Base-by-base conservation (phyloP, 2,113 vertebrate genomes). In the Rhagologus leucostigma region DNA sequence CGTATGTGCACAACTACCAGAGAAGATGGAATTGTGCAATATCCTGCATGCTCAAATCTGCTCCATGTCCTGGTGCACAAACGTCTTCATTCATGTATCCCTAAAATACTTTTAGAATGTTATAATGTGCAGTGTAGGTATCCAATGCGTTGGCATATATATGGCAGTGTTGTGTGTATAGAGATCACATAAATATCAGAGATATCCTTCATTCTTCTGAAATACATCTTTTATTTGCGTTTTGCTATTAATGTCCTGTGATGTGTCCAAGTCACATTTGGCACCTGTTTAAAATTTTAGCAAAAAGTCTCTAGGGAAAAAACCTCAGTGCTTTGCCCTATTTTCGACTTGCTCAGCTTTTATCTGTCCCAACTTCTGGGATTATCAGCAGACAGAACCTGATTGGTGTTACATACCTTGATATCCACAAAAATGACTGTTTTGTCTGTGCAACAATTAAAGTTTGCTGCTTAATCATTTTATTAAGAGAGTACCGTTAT, bases 141-240 rank as follows among this genome's bases (percentile, higher is more conserved):
- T 62, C 20, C 20, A 62, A 1, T 26, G 5, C 5, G 2, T 24
- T 37, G 7, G 5, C 10, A n/a, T 42, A 35, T 17, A 2, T 32
- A 33, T 71, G 20, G 11, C 24, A n/a, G 13, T 59, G 13, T 86
- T 73, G 6, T 35, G 15, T 68, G 10, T 24, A 41, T 39, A 55
- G 37, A 26, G 18, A 49, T 18, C 39, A 35, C n/a, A 46, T 39
- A 69, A 39, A 18, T 65, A 49, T 32, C 41, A 57, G 13, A 27
- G 23, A 64, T 44, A 60, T 8, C 27, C 12, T 85, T 90, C 24
- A 32, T 78, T 89, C 19, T 64, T 70, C 32, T 64, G 33, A 70
- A 88, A 60, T 23, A 10, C 2, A 18, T 13, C 5, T 77, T 88
- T 29, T 21, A 55, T 32, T 77, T 74, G 11, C 2, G 16, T 82